Percentiles rank a stretch among this genome's conserved stretches.
These are phyloP conservation scores for Ciconia boyciana DNA, from an alignment of 2,113 vertebrate genomes.

Conservation along the genomic window DNA sequence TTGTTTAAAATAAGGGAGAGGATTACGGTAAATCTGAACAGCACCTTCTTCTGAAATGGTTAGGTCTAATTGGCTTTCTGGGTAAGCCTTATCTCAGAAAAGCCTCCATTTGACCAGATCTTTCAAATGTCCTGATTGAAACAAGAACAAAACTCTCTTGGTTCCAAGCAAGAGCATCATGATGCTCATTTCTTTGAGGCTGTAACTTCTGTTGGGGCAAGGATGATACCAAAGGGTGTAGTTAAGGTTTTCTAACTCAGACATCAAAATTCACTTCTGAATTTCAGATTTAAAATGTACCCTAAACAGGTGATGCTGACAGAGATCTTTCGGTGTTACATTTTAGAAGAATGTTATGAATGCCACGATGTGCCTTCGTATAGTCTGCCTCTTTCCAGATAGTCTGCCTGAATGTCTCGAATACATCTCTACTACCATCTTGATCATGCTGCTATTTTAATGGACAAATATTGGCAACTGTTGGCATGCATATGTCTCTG, in stretches of 20 bases:
- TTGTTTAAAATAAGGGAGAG: neutral
- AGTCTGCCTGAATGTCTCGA: neutral
- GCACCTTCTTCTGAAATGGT: neutral
- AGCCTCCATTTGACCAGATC: neutral
- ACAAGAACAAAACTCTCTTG: neutral
- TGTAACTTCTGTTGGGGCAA: neutral
- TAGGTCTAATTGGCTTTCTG: neutral
- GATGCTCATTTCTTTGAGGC: neutral
- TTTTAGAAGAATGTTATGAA: neutral
- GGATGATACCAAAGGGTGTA: neutral
- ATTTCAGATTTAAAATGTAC: neutral
- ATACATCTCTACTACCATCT: neutral
- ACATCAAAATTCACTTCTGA: neutral
- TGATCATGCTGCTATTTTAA: neutral
- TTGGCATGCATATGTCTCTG: neutral
- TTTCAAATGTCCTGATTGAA: neutral
- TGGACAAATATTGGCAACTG: neutral
- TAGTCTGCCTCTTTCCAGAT: neutral
- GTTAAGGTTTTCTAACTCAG: neutral
- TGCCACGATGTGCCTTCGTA: neutral
- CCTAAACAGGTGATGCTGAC: neutral
- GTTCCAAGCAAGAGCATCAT: neutral
- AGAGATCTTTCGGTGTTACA: accelerated
- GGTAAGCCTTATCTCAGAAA: neutral
- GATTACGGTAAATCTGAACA: neutral